Evolutionary conservation across 2,888 invertebrate genomes (phyloP), one percentile per base, ranked within the genome.

Genomic region (Teleogryllus oceanicus): DNA sequence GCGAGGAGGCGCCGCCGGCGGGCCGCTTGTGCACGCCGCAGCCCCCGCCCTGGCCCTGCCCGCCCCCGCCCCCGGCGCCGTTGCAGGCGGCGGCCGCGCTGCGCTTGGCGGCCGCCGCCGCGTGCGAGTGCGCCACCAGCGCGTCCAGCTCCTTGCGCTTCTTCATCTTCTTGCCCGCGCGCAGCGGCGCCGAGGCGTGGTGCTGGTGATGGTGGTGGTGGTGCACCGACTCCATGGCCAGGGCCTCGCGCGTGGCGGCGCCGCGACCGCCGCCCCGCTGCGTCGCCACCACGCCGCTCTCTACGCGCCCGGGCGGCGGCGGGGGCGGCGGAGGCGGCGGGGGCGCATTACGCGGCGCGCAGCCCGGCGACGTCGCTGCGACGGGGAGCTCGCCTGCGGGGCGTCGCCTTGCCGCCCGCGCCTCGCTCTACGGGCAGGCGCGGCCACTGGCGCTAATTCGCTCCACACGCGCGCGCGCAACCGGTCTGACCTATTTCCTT

Each of bases 81-180:
- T 62, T 62, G 62, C 62, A 62, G 16, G 62, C 62, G 37, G 37
- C 37, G 8, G 37, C 37, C 2, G 24, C 2, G 37, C 8, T 37
- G 16, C 62, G 62, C 62, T 62, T 81, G 37, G 82, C 62, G 83
- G n/a, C 82, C 83, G 24, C 81, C 81, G 37, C 78, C 80, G 80
- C 83, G 78, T 80, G 86, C 81, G 88, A 88, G 83, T 89, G 85
- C 77, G 89, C 89, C 78, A 93, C 93, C 80, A 94, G 87, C 76
- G 94, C 94, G 86, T 94, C 94, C 84, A 94, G 87, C 86, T 94
- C 93, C 85, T 93, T 90, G 83, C 94, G 90, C 86, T 94, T 94
- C 85, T 92, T 89, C 92, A 94, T 93, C 88, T 93, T 93, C 87
- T 94, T 94, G 83, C 89, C 89, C 76, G 88, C 88, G 82, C 89